Evolutionary conservation across 2,113 vertebrate species (phyloP), one percentile per base, ranked within the genome.

Genomic region (Suricata suricatta): DNA sequence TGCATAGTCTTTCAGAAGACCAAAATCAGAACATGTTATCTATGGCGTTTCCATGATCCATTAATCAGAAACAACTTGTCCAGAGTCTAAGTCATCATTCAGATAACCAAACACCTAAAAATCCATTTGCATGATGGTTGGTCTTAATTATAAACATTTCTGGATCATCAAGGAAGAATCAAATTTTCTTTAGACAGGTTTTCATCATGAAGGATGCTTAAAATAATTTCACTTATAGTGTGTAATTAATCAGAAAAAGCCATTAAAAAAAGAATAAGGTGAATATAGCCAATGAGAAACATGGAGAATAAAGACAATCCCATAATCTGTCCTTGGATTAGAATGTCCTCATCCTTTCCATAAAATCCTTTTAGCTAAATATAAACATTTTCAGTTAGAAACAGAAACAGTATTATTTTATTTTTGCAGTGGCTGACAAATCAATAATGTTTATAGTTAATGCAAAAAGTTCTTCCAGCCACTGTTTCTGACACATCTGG

Each of bases 71-170:
- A 71, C 19, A 82, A 57, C 7, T 50, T 15, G 71, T 33, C 13
- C 38, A 69, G 41, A 83, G 5, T 9, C 52, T 13, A 33, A 88
- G 71, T 81, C 77, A 76, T 85, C 5, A 25, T 52, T 97, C 57
- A 88, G 76, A 96, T 69, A 86, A 89, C 27, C 41, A 60, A 82
- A 88, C n/a, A 72, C 41, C 91, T 77, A 89, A 68, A 66, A 57
- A 74, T 7, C 4, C 64, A 27, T 68, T 74, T 11, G 2, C 38
- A 88, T 57, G 81, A 80, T 35, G 54, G 29, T 88, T 66, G 63
- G 44, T 90, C 64, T 84, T 90, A 96, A 93, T 90, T 88, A 88
- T 41, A 54, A 88, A 50, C 33, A 79, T 83, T 90, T 88, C 21
- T 72, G 35, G 15, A 80, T 87, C 41, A 60, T 89, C 23, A 72